Evolutionary conservation across 2,797 vertebrate genomes (phyloP), one percentile per base, ranked within the genome.

Genomic region (Coluber constrictor): DNA sequence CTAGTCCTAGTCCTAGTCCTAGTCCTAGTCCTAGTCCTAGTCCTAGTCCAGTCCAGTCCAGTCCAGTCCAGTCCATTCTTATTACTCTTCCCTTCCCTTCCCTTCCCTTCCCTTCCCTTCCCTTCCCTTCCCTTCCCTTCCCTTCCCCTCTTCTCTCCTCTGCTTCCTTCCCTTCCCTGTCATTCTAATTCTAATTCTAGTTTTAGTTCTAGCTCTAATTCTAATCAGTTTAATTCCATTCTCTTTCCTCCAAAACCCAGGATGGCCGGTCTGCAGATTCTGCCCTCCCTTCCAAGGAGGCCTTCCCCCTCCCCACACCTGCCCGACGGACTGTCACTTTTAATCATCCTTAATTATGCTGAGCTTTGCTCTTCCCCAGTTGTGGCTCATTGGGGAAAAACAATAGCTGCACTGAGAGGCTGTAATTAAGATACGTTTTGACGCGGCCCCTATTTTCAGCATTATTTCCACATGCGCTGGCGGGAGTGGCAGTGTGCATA

Each of bases 371-470:
- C 15, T 16, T 74, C 59, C n/a, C 79, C 74, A 11, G 43, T 89
- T 60, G 74, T 15, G 7, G 56, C 88, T 90, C 9, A 5, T 18
- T 55, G 32, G 6, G 32, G 32, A 11, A 57, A 37, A 47, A 10
- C 6, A 51, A 23, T 29, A 11, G 55, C 12, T 56, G 32, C 66
- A 25, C 79, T 43, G 57, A 12, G 47, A n/a, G 9, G 12, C 51
- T 89, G 70, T 89, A 89, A 93, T 93, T 91, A 93, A 70, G 89
- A 86, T 63, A 63, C 43, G 63, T 51, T n/a, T 56, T 89, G 93
- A 91, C 74, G 70, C 32, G 13, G 37, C n/a, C 57, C 47, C 43
- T 89, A 4, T 61, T 57, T n/a, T 54, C 3, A 4, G 70, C 86
- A 1, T 10, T 87, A 29, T 16, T 56, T 87, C 16, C 54, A 23